These are phyloP conservation scores for Delphinapterus leucas DNA, from an alignment of 2,113 vertebrate genomes.

Conservation along the genomic window DNA sequence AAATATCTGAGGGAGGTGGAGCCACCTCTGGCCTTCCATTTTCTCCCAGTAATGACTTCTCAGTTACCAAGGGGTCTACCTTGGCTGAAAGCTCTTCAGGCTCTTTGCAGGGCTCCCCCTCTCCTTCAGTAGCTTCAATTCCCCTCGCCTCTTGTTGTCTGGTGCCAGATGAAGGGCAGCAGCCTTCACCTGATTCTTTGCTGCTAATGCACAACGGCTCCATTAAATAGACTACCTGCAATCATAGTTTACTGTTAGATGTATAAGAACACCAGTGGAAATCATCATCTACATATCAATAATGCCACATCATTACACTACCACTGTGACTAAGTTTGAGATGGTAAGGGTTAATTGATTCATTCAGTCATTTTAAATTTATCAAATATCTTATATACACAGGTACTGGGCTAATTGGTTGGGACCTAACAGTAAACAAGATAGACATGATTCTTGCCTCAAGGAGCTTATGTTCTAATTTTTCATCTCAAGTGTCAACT, in stretches of 20 bases:
- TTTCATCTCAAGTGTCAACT: slow-evolving; percentile 25
- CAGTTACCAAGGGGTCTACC: slow-evolving; percentile 29
- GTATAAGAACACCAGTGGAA: not conserved
- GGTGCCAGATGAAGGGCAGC: slow-evolving; percentile 43
- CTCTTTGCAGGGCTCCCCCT: slow-evolving; percentile 20
- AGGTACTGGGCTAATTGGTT: not conserved
- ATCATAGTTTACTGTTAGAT: slow-evolving; percentile 63
- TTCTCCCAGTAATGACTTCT: slow-evolving; percentile 40
- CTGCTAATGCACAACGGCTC: slow-evolving; percentile 80
- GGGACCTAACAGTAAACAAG: not conserved
- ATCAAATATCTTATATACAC: not conserved
- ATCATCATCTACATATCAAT: not conserved
- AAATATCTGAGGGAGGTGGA: slow-evolving; percentile 55
- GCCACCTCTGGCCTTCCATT: slow-evolving; percentile 35
- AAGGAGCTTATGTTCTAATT: not conserved
- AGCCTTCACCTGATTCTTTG: slow-evolving; percentile 64
- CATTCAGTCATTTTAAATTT: not conserved
- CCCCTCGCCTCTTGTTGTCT: slow-evolving; percentile 58
- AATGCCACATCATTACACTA: not conserved
- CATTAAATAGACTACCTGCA: slow-evolving; percentile 84
- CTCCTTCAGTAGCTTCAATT: slow-evolving; percentile 53
- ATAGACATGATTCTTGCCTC: slow-evolving; percentile 6
- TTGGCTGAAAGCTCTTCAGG: slow-evolving; percentile 37
- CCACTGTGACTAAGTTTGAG: slow-evolving; percentile 1
- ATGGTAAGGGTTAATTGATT: not conserved